A percentile compares a stretch with the other conserved stretches of the same genome.
Conservation (phyloP, 2,888 invertebrate species). For the Gandaritis pyraliata region DNA sequence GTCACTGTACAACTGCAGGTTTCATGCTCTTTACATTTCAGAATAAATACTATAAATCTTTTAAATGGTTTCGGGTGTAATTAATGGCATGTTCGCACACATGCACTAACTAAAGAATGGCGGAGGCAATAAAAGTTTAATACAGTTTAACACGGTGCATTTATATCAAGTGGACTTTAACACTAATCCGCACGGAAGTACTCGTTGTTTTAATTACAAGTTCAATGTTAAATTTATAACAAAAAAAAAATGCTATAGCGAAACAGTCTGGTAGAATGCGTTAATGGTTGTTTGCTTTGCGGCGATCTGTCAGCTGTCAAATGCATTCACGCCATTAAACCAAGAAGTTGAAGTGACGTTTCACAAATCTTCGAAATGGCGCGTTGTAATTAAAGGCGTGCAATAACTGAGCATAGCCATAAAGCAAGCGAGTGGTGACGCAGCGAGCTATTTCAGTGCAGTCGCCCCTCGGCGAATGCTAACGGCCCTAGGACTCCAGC, state of each 20-base stretch:
- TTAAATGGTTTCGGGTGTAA: slow-evolving; percentile 75
- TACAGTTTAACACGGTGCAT: slow-evolving; percentile 67
- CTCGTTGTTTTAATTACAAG: slow-evolving; percentile 59
- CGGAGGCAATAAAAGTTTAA: slow-evolving; percentile 75
- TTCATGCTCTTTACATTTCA: slow-evolving; percentile 59
- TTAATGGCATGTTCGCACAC: slow-evolving; percentile 75
- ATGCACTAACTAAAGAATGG: slow-evolving; percentile 69
- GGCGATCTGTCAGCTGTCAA: slow-evolving; percentile 71
- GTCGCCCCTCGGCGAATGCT: slow-evolving; percentile 81
- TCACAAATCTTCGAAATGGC: slow-evolving; percentile 77
- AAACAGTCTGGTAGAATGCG: slow-evolving; percentile 38
- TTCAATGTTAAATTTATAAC: slow-evolving; percentile 45
- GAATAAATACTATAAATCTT: slow-evolving; percentile 76
- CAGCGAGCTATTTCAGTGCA: slow-evolving; percentile 75
- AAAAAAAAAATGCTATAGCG: slow-evolving; percentile 27
- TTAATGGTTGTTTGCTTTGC: slow-evolving; percentile 42
- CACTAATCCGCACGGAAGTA: slow-evolving; percentile 59
- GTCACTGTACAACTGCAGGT: slow-evolving; percentile 50
- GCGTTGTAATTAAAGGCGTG: slow-evolving; percentile 77
- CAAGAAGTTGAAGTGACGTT: slow-evolving; percentile 76
- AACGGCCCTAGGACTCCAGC: slow-evolving; percentile 81
- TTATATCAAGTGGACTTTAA: slow-evolving; percentile 62
- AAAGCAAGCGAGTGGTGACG: slow-evolving; percentile 79
- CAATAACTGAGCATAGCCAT: slow-evolving; percentile 72
- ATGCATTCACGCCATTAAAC: slow-evolving; percentile 70